These are phyloP conservation scores for Brachyhypopomus occidentalis DNA, from an alignment of 2,113 vertebrate species.

Conservation along the genomic window DNA sequence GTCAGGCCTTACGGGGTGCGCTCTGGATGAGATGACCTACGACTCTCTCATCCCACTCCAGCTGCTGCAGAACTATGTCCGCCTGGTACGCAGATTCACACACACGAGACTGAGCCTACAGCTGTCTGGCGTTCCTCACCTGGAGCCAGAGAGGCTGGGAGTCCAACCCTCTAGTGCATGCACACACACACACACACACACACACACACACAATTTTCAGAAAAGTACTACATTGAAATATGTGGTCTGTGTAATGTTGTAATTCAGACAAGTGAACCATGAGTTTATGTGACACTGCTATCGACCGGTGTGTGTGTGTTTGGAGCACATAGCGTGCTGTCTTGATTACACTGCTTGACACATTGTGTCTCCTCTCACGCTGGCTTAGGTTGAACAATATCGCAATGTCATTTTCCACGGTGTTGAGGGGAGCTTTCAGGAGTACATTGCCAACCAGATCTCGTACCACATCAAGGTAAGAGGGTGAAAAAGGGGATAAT, in stretches of 20 bases:
- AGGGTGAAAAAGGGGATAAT: neutral
- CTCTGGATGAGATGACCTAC: conserved; percentile 86
- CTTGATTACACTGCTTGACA: neutral
- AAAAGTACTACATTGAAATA: neutral
- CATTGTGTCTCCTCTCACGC: neutral
- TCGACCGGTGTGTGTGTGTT: neutral
- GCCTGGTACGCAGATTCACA: conserved; percentile 79
- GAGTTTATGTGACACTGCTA: too few species aligned
- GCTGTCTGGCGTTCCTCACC: neutral
- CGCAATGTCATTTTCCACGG: conserved; percentile 92
- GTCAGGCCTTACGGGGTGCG: conserved; percentile 86
- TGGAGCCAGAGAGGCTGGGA: neutral
- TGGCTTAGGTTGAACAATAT: conserved; percentile 87
- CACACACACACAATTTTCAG: neutral
- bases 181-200: too few species aligned
- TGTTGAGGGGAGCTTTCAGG: conserved; percentile 92
- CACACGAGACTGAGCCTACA: conserved; percentile 22
- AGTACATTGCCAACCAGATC: conserved; percentile 83
- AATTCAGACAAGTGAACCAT: neutral
- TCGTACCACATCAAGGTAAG: conserved; percentile 85
- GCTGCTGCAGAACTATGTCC: conserved; percentile 90
- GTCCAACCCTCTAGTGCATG: too few species aligned
- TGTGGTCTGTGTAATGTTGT: neutral
- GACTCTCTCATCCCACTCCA: conserved; percentile 88
- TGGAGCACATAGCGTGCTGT: neutral